phyloP scores from a whole-genome alignment of 2,113 vertebrate genomes.

The Cromileptes altivelis region DNA sequence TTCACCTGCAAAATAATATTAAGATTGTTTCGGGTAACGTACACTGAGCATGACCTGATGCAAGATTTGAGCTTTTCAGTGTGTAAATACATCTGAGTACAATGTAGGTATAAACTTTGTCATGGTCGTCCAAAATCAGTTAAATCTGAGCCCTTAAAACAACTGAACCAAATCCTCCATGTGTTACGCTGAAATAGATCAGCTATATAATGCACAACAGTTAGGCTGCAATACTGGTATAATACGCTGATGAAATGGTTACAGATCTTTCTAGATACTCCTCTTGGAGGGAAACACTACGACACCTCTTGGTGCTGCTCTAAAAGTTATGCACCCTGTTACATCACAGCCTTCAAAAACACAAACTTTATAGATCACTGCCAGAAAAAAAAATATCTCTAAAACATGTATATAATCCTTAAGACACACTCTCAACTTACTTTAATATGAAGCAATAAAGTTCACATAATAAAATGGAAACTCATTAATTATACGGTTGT shows the following conservation, averaged over 20 bases:
- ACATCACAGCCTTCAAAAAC: background rate
- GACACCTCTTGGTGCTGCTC: background rate
- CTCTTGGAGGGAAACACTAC: background rate
- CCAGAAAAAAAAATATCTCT: background rate
- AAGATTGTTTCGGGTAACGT: too few relatives aligned
- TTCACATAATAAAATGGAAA: background rate
- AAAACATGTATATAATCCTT: background rate
- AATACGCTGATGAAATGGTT: background rate
- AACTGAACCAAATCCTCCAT: background rate
- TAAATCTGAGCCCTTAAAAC: background rate
- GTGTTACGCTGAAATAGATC: background rate
- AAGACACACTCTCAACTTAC: background rate
- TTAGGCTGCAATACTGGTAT: background rate
- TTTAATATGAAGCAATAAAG: slow-evolving; percentile 5
- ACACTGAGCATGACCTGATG: background rate
- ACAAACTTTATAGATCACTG: background rate
- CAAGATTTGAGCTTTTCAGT: background rate
- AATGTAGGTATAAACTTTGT: background rate
- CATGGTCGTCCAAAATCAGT: background rate
- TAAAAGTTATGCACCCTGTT: background rate
- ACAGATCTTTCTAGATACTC: background rate
- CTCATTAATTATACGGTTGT: background rate
- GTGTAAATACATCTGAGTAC: background rate
- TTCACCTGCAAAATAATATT: background rate
- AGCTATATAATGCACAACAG: background rate